These are phyloP conservation scores for Caenorhabditis becei DNA, from an alignment of 2,888 invertebrate species.

Conservation along the genomic window DNA sequence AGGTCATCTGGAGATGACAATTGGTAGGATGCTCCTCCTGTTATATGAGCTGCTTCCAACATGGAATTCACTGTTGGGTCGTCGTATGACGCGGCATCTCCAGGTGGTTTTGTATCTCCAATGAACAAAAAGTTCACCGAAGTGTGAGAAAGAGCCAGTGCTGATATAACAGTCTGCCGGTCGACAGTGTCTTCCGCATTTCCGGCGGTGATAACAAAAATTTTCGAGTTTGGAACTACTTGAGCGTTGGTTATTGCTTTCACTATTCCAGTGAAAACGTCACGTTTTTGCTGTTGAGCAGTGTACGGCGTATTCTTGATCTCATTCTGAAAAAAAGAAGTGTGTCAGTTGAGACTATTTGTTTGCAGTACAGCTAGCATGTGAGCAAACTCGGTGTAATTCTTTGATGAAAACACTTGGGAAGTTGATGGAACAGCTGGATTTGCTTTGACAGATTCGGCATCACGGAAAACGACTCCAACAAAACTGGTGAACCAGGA, in stretches of 20 bases:
- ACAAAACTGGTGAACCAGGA: constrained; percentile 69
- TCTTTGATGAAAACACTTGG: constrained; percentile 39
- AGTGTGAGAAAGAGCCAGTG: constrained; percentile 48
- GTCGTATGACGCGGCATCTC: constrained; percentile 60
- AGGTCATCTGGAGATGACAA: constrained; percentile 37
- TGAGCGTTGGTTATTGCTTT: constrained; percentile 25
- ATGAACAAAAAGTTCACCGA: constrained; percentile 66
- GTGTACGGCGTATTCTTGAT: constrained; percentile 48
- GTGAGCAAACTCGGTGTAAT: constrained; percentile 37
- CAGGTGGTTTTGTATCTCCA: constrained; percentile 67
- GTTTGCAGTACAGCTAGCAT: constrained; percentile 17
- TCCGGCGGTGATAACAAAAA: constrained; percentile 61
- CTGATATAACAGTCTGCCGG: constrained; percentile 52
- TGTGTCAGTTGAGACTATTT: neutral
- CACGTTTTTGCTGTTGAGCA: constrained; percentile 54
- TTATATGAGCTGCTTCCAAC: constrained; percentile 65
- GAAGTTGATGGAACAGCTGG: constrained; percentile 49
- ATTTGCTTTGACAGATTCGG: constrained; percentile 20
- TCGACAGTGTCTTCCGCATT: constrained; percentile 59
- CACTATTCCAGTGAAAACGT: constrained; percentile 62
- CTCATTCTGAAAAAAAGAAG: constrained; percentile 16
- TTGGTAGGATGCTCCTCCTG: constrained; percentile 71
- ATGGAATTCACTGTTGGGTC: constrained; percentile 64
- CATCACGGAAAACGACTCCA: constrained; percentile 70
- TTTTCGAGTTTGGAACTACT: constrained; percentile 52